A percentile compares a stretch with the other conserved stretches of the same genome.
Evolutionary conservation across 2,113 vertebrate genomes (phyloP).

Genomic region (Etheostoma spectabile): DNA sequence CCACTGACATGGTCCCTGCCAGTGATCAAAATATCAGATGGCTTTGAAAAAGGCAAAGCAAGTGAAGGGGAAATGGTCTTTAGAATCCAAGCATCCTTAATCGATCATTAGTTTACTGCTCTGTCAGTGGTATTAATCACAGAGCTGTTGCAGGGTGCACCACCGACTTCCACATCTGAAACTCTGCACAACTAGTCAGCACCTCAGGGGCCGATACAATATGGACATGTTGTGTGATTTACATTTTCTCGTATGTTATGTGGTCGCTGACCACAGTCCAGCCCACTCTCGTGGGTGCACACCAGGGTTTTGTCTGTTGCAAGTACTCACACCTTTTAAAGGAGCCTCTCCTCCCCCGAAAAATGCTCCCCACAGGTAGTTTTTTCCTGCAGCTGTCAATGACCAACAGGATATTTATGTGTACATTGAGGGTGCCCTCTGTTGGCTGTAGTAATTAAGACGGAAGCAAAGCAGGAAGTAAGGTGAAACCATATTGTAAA

Average conservation of each 20-base stretch:
- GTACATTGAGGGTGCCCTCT: too few species aligned
- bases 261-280: neutral
- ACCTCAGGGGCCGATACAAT: slow-evolving; percentile 17
- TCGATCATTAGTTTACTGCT: slow-evolving; percentile 83
- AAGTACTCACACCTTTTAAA: slow-evolving; percentile 7
- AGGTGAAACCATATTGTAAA: too few species aligned
- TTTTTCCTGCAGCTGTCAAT: too few species aligned
- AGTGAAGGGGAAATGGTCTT: slow-evolving; percentile 86
- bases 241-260: slow-evolving; percentile 18
- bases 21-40: slow-evolving; percentile 85
- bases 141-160: slow-evolving; percentile 62
- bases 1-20: slow-evolving; percentile 73
- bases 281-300: slow-evolving; percentile 2
- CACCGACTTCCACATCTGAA: slow-evolving; percentile 46
- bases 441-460: too few species aligned
- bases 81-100: slow-evolving; percentile 81
- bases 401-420: too few species aligned
- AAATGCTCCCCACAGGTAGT: too few species aligned
- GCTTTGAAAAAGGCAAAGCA: slow-evolving; percentile 82
- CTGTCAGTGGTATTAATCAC: slow-evolving; percentile 85
- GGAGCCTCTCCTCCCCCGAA: too few species aligned
- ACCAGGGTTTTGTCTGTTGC: neutral
- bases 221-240: slow-evolving; percentile 33
- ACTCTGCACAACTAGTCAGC: slow-evolving; percentile 43
- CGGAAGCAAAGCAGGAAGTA: too few species aligned